Conservation (phyloP, 2,888 invertebrate genomes). For the Geotrupes spiniger region DNA sequence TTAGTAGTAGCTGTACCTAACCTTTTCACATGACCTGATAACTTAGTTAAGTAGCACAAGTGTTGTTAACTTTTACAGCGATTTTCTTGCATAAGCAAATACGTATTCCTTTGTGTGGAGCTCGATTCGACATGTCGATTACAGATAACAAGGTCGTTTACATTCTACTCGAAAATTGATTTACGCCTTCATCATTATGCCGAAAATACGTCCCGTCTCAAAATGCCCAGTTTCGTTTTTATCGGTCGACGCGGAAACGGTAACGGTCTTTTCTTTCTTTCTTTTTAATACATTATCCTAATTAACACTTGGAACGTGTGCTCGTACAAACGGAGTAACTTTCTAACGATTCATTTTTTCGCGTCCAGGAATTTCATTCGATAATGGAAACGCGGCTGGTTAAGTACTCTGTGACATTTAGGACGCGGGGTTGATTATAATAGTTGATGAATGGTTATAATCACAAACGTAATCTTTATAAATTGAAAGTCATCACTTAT, state of each 20-base stretch:
- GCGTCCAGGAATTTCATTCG: too few relatives aligned
- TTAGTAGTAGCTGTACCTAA: neutral
- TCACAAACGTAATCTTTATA: too few relatives aligned
- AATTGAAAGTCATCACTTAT: too few relatives aligned
- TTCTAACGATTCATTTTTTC: too few relatives aligned
- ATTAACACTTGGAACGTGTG: too few relatives aligned
- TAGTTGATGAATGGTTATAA: too few relatives aligned
- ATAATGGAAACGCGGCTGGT: too few relatives aligned
- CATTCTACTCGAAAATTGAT: slow-evolving; percentile 43
- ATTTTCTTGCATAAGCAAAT: slow-evolving; percentile 38
- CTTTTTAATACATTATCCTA: too few relatives aligned
- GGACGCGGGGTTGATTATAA: too few relatives aligned
- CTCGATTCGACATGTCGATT: slow-evolving; percentile 40
- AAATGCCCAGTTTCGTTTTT: neutral
- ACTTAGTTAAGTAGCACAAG: slow-evolving; percentile 20
- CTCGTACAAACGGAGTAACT: too few relatives aligned
- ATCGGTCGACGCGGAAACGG: neutral
- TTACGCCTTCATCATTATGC: slow-evolving; percentile 25
- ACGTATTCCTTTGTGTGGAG: slow-evolving; percentile 41
- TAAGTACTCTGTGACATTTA: too few relatives aligned
- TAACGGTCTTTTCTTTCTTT: too few relatives aligned
- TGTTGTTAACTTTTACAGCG: slow-evolving; percentile 22
- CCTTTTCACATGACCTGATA: slow-evolving; percentile 13
- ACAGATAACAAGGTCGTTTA: slow-evolving; percentile 44
- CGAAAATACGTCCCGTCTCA: slow-evolving; percentile 12